Conservation (phyloP, 2,113 vertebrate genomes). For the Phrynosoma blainvillii region DNA sequence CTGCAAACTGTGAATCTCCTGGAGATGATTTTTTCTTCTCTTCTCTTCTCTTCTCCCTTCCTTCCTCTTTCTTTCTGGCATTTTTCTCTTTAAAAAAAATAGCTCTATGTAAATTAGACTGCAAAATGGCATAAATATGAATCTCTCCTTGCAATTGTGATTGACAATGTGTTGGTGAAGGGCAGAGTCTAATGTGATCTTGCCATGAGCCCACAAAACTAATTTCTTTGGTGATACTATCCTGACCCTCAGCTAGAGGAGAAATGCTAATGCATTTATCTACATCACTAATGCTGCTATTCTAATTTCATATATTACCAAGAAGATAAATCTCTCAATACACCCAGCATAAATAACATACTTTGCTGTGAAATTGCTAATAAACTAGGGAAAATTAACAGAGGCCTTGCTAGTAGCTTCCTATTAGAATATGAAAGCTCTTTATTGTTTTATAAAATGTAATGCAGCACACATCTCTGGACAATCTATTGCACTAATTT, state of each 20-base stretch:
- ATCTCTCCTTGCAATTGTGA: slow-evolving; percentile 44
- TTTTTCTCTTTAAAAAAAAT: not conserved
- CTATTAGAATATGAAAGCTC: slow-evolving; percentile 45
- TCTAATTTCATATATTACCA: slow-evolving; percentile 70
- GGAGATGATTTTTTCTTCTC: not conserved
- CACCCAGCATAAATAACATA: slow-evolving; percentile 56
- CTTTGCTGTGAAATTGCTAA: slow-evolving; percentile 71
- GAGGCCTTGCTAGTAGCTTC: slow-evolving; percentile 45
- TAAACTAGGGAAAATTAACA: slow-evolving; percentile 70
- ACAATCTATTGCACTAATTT: slow-evolving; percentile 60
- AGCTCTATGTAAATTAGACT: slow-evolving; percentile 18
- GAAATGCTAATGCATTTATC: slow-evolving; percentile 67
- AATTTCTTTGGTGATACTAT: slow-evolving; percentile 72
- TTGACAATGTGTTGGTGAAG: slow-evolving; percentile 61
- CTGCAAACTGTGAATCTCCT: not conserved
- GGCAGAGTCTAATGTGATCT: slow-evolving; percentile 56
- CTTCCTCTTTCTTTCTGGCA: no score
- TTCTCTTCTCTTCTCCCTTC: not conserved
- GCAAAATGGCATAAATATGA: slow-evolving; percentile 37
- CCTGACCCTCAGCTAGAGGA: slow-evolving; percentile 62
- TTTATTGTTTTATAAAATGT: slow-evolving; percentile 54
- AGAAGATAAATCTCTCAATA: slow-evolving; percentile 74
- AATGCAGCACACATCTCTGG: slow-evolving; percentile 33
- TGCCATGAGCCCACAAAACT: slow-evolving; percentile 58
- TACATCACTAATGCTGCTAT: slow-evolving; percentile 66